Evolutionary conservation across 1,140 invertebrate species (phyloP).

Genomic region (Procambarus virginalis): DNA sequence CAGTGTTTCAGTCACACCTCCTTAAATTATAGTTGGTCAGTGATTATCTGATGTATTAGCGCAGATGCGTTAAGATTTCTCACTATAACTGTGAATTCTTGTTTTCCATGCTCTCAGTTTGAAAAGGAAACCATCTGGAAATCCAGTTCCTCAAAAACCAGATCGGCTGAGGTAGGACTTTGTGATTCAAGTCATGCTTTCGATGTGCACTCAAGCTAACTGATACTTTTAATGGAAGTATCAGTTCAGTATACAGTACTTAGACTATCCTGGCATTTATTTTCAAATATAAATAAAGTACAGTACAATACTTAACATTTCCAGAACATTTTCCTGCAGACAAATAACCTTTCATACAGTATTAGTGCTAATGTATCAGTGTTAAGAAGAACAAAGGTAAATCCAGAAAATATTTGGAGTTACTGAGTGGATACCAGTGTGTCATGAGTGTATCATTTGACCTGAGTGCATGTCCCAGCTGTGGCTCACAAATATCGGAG

Average conservation of each 20-base stretch:
- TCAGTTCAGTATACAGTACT: too few species aligned
- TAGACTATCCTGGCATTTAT: too few species aligned
- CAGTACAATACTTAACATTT: neutral
- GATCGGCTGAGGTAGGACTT: conserved; percentile 65
- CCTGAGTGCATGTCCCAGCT: neutral
- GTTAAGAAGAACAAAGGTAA: neutral
- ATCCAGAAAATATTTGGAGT: neutral
- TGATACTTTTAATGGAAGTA: neutral
- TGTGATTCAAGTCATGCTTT: neutral
- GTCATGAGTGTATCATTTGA: neutral
- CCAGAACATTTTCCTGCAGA: neutral
- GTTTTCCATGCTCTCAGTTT: conserved; percentile 63
- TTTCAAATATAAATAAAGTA: too few species aligned
- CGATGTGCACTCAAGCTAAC: neutral
- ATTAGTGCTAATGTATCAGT: neutral
- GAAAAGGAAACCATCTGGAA: conserved; percentile 65
- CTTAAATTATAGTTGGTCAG: too few species aligned
- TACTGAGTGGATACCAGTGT: neutral
- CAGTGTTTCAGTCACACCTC: too few species aligned
- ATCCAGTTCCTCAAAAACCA: conserved; percentile 62
- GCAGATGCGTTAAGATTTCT: neutral
- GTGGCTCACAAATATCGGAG: neutral
- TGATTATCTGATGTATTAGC: too few species aligned
- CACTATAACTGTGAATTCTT: conserved; percentile 28
- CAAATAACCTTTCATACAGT: neutral